Conservation (phyloP, 2,113 vertebrate species). For the Erinaceus europaeus region DNA sequence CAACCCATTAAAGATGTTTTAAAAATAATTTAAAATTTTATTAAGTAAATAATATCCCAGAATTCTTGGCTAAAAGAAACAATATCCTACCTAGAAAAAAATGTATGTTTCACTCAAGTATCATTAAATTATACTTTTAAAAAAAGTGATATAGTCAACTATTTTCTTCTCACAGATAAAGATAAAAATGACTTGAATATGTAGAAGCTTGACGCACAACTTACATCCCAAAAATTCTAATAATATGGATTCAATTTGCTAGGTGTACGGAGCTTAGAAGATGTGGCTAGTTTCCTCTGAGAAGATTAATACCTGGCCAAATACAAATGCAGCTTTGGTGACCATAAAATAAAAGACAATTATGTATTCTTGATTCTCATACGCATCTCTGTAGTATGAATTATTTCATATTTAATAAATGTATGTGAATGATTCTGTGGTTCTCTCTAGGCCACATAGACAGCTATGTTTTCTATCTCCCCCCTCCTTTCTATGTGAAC, state of each 20-base stretch:
- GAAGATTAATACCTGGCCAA: not conserved
- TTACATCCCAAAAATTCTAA: not conserved
- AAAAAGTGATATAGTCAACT: not conserved
- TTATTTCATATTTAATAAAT: not conserved
- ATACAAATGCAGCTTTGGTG: not conserved
- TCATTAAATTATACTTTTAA: not conserved
- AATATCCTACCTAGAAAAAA: not conserved
- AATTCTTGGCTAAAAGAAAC: not conserved
- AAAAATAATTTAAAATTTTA: not conserved
- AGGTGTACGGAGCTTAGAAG: not conserved
- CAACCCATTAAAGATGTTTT: not conserved
- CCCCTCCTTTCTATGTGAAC: not conserved
- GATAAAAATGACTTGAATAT: not conserved
- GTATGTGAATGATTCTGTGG: not conserved
- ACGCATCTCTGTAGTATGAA: not conserved
- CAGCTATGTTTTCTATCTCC: not conserved
- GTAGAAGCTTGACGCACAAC: not conserved
- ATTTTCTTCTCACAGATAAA: conserved; percentile 26
- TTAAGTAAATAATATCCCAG: not conserved
- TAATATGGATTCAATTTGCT: not conserved
- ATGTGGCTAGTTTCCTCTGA: not conserved
- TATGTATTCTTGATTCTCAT: not conserved
- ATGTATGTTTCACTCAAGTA: not conserved
- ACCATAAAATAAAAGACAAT: not conserved
- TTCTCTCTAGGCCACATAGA: not conserved